Percentiles rank a stretch among this genome's conserved stretches.
These are phyloP conservation scores for Eupithecia centaureata DNA, from an alignment of 2,888 invertebrate species.

Conservation along the genomic window DNA sequence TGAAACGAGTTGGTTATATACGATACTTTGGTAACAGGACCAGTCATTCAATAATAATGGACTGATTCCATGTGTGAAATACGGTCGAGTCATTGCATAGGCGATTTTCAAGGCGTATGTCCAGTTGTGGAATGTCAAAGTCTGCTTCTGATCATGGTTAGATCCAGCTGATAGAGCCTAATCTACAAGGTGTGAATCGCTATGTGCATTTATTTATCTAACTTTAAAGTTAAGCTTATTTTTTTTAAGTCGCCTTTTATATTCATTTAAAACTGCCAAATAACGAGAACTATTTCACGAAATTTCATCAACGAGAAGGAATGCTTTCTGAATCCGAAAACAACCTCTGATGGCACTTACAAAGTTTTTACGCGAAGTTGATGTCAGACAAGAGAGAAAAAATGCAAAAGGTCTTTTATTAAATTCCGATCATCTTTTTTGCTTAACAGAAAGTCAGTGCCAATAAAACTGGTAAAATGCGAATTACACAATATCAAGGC, in stretches of 20 bases:
- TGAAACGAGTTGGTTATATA: neutral
- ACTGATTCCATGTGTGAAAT: neutral
- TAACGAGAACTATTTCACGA: neutral
- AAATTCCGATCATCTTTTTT: conserved; percentile 31
- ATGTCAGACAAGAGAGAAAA: conserved; percentile 7
- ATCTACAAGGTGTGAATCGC: no score
- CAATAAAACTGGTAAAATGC: neutral
- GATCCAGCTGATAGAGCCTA: no score
- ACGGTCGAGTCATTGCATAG: neutral
- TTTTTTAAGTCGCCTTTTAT: no score
- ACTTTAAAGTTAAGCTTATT: neutral
- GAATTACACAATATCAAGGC: no score
- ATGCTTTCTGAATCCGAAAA: conserved; percentile 16
- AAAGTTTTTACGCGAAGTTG: conserved; percentile 11
- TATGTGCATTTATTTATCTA: no score
- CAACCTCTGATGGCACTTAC: conserved; percentile 4
- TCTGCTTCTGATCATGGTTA: no score
- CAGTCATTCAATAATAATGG: neutral
- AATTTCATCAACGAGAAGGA: neutral
- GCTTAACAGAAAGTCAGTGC: neutral
- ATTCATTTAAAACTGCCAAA: neutral
- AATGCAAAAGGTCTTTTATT: conserved; percentile 25
- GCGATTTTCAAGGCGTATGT: neutral
- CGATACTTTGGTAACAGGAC: neutral
- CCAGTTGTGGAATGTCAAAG: neutral